Evolutionary conservation across 2,113 vertebrate species (phyloP), one percentile per base, ranked within the genome.

Genomic region (Ptilonorhynchus violaceus): DNA sequence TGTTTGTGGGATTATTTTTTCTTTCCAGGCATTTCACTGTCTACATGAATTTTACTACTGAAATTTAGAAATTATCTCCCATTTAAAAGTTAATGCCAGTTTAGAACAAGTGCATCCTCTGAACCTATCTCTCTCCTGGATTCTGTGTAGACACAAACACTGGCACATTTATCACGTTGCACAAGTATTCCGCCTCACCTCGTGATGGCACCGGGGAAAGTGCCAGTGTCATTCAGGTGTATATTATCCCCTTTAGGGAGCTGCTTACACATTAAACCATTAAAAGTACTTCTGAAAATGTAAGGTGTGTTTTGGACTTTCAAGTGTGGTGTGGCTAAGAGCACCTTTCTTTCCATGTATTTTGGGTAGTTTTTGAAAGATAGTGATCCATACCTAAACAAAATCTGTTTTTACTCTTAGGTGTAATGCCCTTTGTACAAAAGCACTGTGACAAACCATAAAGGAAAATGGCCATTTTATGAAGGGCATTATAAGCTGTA

Each of bases 111-210:
- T 15, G 6, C 21, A 20, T 83, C 25, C 44, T 64, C 30, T 39
- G 73, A 73, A 41, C 4, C 35, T 15, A 6, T 25, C 27, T 79
- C 15, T 80, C 10, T 47, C 8, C 27, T 47, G 33, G 22, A 25
- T 64, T 52, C 49, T 37, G 13, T 49, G 59, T 60, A 22, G 21
- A 41, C 31, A 39, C 24, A 47, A 52, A 37, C 37, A 18, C 19
- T 47, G 27, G 23, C 17, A 33, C 2, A 0, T 22, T 49, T 31
- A 24, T 14, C 47, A 59, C 39, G 13, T 50, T 90, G 44, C 21
- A 30, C 0, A 1, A 56, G 11, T 33, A 11, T 41, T 88, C 33
- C 41, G 82, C 10, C 28, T 79, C 0, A 0, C 12, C 39, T 27
- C 9, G 6, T 79, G 37, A 8, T 41, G 11, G 8, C 20, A 4